phyloP scores from a whole-genome alignment of 2,888 invertebrate species.

The Drosophila histrio region DNA sequence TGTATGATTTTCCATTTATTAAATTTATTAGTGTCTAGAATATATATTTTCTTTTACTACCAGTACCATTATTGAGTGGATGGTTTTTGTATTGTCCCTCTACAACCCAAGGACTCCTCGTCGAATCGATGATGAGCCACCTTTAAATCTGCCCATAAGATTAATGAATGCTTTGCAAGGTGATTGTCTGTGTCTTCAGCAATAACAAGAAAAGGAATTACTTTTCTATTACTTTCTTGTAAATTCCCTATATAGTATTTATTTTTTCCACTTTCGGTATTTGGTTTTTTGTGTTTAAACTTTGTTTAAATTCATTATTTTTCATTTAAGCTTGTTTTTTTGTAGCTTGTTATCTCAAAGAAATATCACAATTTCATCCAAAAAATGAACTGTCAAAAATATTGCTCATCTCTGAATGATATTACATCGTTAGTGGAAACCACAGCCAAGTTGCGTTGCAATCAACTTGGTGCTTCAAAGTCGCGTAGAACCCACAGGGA shows the following conservation, averaged over 20 bases:
- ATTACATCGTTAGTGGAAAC: conserved; percentile 22
- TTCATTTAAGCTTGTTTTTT: no score
- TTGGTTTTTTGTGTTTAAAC: no score
- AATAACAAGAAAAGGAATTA: neutral
- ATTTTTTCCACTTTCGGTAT: no score
- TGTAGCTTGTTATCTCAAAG: no score
- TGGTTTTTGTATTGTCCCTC: no score
- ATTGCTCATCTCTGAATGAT: conserved; percentile 32
- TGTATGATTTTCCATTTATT: neutral
- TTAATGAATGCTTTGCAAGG: neutral
- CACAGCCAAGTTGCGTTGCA: conserved; percentile 23
- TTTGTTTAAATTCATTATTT: no score
- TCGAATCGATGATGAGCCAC: neutral
- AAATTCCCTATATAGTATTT: no score
- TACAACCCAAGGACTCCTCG: neutral
- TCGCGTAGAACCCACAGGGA: neutral
- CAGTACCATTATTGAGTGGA: no score
- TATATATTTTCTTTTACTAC: no score
- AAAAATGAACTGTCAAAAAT: neutral
- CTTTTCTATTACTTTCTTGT: no score
- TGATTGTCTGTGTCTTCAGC: neutral
- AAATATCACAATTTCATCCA: neutral
- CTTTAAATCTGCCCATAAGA: neutral
- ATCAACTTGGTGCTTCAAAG: conserved; percentile 25
- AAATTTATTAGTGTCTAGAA: neutral